Base-by-base conservation (phyloP, 1,140 invertebrate species). In the Brachionus sp. region DNA sequence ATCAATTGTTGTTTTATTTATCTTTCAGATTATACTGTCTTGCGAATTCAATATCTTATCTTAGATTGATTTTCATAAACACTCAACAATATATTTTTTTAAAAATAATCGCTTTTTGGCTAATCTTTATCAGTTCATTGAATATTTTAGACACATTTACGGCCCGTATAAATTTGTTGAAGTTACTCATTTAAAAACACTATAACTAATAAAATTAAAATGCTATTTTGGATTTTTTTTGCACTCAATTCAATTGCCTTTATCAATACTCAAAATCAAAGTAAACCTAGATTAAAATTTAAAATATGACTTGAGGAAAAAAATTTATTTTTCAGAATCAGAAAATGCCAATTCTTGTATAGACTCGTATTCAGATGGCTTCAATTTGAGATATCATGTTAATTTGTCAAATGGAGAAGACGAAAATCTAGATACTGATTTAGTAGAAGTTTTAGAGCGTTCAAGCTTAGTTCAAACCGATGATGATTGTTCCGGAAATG, bases 321-420 rank as follows among this genome's bases (percentile, higher is more conserved):
- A n/a, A n/a, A n/a, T 42, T 77, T 50, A 46, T 46, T 53, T 77
- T 42, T 0, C 46, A 80, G 77, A 19, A 57, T 62, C 57, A 29
- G 77, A 66, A 39, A 80, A 80, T 57, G 44, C 50, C 16, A 80
- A 80, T 35, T 80, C 77, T 19, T 80, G 77, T 66, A n/a, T 80
- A 29, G 77, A 80, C 50, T 80, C 77, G 5, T 57, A 46, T 80
- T 80, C 23, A 6, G 39, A 80, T 23, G 70, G 70, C 23, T 80
- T 80, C 23, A 66, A 23, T 16, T 9, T 13, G 25, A n/a, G 10
- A 44, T 80, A 80, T 57, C 5, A 16, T 35, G 37, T 62, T 4
- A 66, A 80, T 80, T 66, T 80, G 16, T 19, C 16, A 16, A n/a
- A 57, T 57, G 77, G n/a, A 62, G 57, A 39, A 37, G 44, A 57